These are phyloP conservation scores for Uria aalge DNA, from an alignment of 2,113 vertebrate species.

Conservation along the genomic window DNA sequence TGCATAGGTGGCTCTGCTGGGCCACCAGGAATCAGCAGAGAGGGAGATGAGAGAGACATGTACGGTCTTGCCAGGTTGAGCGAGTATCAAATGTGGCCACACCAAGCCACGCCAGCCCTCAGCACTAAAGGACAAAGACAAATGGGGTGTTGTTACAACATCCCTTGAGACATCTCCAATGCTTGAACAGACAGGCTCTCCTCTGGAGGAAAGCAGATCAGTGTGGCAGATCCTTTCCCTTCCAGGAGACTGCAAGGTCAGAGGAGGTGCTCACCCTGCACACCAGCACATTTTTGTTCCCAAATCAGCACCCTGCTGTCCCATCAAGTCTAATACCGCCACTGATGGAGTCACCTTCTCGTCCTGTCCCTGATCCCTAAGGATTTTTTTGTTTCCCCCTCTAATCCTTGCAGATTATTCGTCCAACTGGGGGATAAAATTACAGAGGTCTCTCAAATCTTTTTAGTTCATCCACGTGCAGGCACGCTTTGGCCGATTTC, in stretches of 20 bases:
- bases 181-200: neutral
- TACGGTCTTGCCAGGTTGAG: neutral
- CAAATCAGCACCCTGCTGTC: neutral
- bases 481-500: neutral
- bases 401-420: conserved; percentile 26
- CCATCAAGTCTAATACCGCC: neutral
- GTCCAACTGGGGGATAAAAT: conserved; percentile 9
- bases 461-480: neutral
- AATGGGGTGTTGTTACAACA: neutral
- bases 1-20: neutral
- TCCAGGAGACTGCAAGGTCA: neutral
- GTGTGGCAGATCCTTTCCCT: neutral
- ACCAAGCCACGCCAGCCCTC: neutral
- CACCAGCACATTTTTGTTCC: neutral
- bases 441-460: conserved; percentile 8
- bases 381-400: neutral
- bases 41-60: neutral
- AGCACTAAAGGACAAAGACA: neutral
- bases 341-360: neutral
- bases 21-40: neutral
- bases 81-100: neutral
- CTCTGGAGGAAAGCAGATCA: neutral
- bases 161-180: neutral
- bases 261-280: neutral
- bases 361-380: neutral